Evolutionary conservation across 2,113 vertebrate genomes (phyloP).

Genomic region (Lycaon pictus): DNA sequence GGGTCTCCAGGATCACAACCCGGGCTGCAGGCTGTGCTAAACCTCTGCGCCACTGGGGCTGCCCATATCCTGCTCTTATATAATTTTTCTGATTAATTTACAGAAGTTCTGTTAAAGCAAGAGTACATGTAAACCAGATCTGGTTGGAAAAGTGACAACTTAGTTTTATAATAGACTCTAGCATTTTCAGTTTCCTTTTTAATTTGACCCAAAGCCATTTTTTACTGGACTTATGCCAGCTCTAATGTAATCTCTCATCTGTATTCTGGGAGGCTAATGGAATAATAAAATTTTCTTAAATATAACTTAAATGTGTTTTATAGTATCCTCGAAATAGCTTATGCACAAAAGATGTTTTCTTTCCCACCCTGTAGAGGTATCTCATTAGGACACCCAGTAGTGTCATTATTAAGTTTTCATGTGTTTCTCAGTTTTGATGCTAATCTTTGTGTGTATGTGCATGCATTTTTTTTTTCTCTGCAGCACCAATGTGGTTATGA

Average conservation of each 20-base stretch:
- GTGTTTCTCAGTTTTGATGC: conserved; percentile 91
- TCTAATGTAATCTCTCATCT: conserved; percentile 83
- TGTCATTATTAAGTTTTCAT: conserved; percentile 93
- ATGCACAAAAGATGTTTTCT: conserved; percentile 85
- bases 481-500: conserved; percentile 99
- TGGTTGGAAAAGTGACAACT: conserved; percentile 61
- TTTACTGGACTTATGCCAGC: conserved; percentile 81
- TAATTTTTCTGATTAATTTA: conserved; percentile 63
- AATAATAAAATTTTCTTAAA: conserved; percentile 87
- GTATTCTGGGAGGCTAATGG: conserved; percentile 86
- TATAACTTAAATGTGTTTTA: conserved; percentile 85
- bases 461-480: conserved; percentile 86
- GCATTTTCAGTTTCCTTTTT: conserved; percentile 80
- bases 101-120: conserved; percentile 59
- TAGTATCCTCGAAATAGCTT: conserved; percentile 86
- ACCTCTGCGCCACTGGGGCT: no score
- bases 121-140: conserved; percentile 41
- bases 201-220: conserved; percentile 83
- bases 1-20: no score
- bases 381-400: conserved; percentile 89
- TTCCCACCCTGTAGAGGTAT: conserved; percentile 85
- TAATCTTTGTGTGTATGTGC: conserved; percentile 89
- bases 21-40: no score
- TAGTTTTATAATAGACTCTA: conserved; percentile 62
- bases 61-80: not conserved